Conservation (phyloP, 2,797 vertebrate species). For the Trachops cirrhosus region DNA sequence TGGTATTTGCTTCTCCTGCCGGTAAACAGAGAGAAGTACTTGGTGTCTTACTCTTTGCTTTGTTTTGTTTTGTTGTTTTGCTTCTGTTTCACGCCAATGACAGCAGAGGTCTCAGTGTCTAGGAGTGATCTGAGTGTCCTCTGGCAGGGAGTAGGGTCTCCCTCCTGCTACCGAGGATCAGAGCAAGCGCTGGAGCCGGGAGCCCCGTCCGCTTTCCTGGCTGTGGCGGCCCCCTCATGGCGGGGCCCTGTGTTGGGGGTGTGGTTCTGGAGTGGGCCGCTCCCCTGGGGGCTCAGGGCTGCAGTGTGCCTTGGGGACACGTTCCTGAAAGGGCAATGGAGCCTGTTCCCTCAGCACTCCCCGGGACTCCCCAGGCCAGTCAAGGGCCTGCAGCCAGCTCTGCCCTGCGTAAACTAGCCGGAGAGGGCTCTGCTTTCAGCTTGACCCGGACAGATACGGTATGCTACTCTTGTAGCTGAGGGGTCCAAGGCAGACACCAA, state of each 20-base stretch:
- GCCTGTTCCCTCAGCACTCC: not conserved
- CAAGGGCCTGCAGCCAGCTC: not conserved
- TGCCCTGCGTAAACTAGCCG: not conserved
- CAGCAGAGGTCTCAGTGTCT: not conserved
- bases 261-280: not conserved
- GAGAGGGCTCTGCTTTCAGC: not conserved
- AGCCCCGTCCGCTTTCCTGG: not conserved
- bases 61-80: no score
- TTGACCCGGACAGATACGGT: not conserved
- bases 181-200: not conserved
- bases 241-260: accelerated
- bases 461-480: not conserved
- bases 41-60: not conserved
- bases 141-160: not conserved
- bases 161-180: not conserved
- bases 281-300: not conserved
- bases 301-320: not conserved
- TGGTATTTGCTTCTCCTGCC: not conserved
- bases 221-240: not conserved
- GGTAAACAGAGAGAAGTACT: not conserved
- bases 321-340: not conserved
- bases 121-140: no score
- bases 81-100: not conserved
- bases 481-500: not conserved
- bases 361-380: not conserved